phyloP scores from a whole-genome alignment of 2,113 vertebrate genomes.

The Cathartes aura region DNA sequence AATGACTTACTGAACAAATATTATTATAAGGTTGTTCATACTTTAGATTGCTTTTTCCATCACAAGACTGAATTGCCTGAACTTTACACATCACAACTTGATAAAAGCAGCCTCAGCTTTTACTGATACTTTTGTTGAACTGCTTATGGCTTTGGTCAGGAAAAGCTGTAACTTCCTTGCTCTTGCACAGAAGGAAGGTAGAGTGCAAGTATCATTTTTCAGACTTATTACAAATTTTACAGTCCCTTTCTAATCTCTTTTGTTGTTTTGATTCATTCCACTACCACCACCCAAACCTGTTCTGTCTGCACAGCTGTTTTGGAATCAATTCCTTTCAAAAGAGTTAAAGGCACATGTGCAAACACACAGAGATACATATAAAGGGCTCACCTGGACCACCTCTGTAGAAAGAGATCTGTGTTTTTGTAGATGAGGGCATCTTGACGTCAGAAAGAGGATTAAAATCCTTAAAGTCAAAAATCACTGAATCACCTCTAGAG shows the following conservation, averaged over 20 bases:
- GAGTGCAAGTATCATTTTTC: not conserved
- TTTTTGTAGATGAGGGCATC: not conserved
- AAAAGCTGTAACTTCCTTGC: not conserved
- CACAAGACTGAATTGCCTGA: slow-evolving; percentile 52
- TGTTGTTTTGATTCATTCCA: not conserved
- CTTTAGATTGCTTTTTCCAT: slow-evolving; percentile 64
- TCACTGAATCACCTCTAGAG: not conserved
- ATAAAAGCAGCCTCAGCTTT: slow-evolving; percentile 52
- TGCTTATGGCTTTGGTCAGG: not conserved
- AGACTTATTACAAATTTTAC: not conserved
- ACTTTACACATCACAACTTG: slow-evolving; percentile 55
- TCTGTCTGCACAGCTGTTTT: not conserved
- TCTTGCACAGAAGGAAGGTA: not conserved
- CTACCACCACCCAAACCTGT: not conserved
- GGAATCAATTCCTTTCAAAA: not conserved
- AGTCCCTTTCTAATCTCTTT: not conserved
- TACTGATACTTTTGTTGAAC: slow-evolving; percentile 20
- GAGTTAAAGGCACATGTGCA: not conserved
- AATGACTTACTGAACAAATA: slow-evolving; percentile 77
- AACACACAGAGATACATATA: not conserved
- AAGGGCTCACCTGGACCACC: not conserved
- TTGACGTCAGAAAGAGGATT: not conserved
- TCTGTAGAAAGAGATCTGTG: not conserved
- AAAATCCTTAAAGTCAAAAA: not conserved
- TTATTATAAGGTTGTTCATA: slow-evolving; percentile 70